Percentiles rank a stretch among this genome's conserved stretches.
Evolutionary conservation across 2,888 invertebrate species (phyloP).

Genomic region (Nipponacmea schrenckii): DNA sequence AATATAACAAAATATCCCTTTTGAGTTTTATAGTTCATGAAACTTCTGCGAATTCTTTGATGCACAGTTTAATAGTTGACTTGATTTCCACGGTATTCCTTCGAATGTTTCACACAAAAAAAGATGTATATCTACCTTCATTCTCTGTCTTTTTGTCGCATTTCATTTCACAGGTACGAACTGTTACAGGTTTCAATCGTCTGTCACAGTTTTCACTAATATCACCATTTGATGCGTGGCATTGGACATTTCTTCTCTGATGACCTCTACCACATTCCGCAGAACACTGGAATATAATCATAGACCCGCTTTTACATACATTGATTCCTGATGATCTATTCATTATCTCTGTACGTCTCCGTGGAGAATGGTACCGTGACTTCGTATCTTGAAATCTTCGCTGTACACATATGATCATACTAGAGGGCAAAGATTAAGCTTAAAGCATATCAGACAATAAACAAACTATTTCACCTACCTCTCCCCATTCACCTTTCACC

Average conservation of each 20-base stretch:
- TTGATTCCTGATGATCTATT: neutral
- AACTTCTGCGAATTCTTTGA: no score
- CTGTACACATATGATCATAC: no score
- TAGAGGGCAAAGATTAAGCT: no score
- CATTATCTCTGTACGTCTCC: no score
- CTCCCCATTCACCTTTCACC: conserved; percentile 57
- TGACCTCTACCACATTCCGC: conserved; percentile 55
- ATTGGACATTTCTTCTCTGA: conserved; percentile 55
- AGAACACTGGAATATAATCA: conserved; percentile 52
- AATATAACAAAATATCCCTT: conserved; percentile 12
- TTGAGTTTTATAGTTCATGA: no score
- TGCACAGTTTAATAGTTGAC: no score
- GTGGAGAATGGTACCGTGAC: no score
- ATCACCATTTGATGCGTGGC: conserved; percentile 51
- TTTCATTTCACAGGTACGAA: conserved; percentile 48
- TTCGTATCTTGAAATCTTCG: no score
- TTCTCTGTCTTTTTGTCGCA: conserved; percentile 40
- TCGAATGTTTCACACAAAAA: no score
- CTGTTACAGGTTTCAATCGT: conserved; percentile 40
- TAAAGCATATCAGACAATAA: no score
- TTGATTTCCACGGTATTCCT: no score
- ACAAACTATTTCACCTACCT: no score
- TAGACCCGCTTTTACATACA: neutral
- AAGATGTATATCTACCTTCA: neutral
- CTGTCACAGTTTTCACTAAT: conserved; percentile 47